Evolutionary conservation across 2,888 invertebrate species (phyloP), one percentile per base, ranked within the genome.

Genomic region (Sylvicola fuscatus): DNA sequence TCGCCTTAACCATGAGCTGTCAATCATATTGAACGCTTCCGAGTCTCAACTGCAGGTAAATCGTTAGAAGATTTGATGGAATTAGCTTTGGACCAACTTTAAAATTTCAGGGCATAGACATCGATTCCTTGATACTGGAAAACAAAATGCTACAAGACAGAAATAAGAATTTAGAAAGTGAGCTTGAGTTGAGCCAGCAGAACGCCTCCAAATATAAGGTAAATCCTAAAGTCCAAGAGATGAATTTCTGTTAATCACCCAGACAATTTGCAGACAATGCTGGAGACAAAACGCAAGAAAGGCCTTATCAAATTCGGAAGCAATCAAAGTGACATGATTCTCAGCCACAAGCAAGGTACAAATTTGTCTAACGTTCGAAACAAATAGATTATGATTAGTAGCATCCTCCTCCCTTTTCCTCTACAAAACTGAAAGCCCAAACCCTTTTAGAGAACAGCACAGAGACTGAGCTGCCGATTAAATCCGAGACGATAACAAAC

Each of bases 141-240:
- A 87, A 86, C 54, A 77, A 77, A 68, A 82, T 74, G 57, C 64
- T 87, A 35, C 78, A 82, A 55, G 86, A 86, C 49, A 66, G 79
- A 49, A 60, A 84, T 33, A 75, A 75, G 42, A 81, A 82, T 49
- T 62, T 75, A 39, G 70, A 82, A 49, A 77, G 78, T 46, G 87
- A 87, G 53, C 75, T 80, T 45, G 73, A 78, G 46, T 62, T 82
- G 38, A 64, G 76, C 1, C 72, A 74, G 49, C 71, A 79, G 46
- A 75, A 78, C 17, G 59, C 76, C 29, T 65, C 65, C 32, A 81
- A 80, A 52, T 81, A 81, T 44, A 81, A 80, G 66, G 79, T 78
- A 59, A 36, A 8, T 30, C 6, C n/a, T n/a, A 8, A n/a, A 8
- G 5, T 30, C 4, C n/a, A 5, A 13, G 4, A 30, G 4, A 30